phyloP scores from a whole-genome alignment of 2,113 vertebrate species.

The Trogon melanurus region DNA sequence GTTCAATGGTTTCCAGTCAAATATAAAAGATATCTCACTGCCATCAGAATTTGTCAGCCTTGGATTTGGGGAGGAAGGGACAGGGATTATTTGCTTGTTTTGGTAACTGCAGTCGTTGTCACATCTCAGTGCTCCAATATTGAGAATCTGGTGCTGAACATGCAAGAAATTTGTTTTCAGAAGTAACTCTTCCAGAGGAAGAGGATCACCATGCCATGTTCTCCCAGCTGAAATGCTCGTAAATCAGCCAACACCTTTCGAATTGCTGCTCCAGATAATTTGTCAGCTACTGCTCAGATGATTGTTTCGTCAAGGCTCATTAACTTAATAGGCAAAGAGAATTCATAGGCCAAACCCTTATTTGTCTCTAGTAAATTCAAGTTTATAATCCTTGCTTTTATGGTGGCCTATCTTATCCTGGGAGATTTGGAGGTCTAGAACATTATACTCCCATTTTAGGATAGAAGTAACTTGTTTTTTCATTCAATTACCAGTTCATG shows the following conservation, averaged over 20 bases:
- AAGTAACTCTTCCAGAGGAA: conserved; percentile 5
- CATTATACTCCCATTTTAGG: neutral
- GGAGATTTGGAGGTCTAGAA: neutral
- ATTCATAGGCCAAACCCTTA: conserved; percentile 33
- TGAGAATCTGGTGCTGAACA: neutral
- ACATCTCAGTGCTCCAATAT: neutral
- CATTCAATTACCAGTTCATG: neutral
- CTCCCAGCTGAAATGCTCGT: neutral
- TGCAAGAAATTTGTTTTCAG: neutral
- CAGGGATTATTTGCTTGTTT: neutral
- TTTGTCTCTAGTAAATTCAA: conserved; percentile 16
- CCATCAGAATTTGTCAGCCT: neutral
- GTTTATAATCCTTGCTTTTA: conserved; percentile 19
- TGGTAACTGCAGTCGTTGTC: neutral
- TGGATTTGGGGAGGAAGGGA: neutral
- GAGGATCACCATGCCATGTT: neutral
- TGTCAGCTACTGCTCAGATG: conserved; percentile 32
- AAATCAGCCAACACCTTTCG: neutral
- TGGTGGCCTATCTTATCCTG: neutral
- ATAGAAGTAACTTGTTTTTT: neutral
- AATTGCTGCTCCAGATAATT: conserved; percentile 21
- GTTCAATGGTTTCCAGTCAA: neutral
- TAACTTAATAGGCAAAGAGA: conserved; percentile 36
- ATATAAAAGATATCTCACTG: neutral
- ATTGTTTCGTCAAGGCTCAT: conserved; percentile 52